Percentiles rank a stretch among this genome's conserved stretches.
These are phyloP conservation scores for Stenchaetothrips biformis DNA, from an alignment of 2,888 invertebrate species.

Conservation along the genomic window DNA sequence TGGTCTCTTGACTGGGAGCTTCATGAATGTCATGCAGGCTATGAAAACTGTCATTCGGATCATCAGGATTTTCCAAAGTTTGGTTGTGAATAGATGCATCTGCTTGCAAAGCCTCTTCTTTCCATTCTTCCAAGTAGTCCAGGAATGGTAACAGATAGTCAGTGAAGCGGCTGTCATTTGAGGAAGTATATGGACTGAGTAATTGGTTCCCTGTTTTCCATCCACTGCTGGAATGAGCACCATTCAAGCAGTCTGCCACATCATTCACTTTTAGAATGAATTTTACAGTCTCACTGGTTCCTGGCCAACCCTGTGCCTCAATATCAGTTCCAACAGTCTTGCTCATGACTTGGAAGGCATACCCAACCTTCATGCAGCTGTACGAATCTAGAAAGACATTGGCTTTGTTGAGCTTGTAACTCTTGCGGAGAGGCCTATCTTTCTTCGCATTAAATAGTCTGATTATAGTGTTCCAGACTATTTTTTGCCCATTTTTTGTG, in stretches of 20 bases:
- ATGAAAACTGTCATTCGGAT: background rate
- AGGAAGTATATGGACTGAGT: background rate
- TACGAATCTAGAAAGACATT: background rate
- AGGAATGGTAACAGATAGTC: background rate
- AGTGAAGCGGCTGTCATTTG: background rate
- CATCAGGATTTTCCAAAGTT: background rate
- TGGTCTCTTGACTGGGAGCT: too few species aligned
- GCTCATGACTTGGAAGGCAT: background rate
- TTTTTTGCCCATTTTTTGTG: background rate
- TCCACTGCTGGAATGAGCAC: background rate
- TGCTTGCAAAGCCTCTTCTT: background rate
- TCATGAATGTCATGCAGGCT: too few species aligned
- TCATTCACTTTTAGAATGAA: background rate
- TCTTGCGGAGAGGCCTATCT: background rate
- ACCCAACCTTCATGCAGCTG: background rate
- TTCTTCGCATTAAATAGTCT: background rate
- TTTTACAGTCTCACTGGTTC: background rate
- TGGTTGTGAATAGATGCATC: background rate
- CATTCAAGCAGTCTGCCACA: background rate
- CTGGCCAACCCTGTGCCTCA: background rate
- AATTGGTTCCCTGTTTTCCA: background rate
- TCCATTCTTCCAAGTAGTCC: background rate
- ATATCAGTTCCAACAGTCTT: background rate
- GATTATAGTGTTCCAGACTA: background rate
- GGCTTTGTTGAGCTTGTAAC: background rate